A percentile compares a stretch with the other conserved stretches of the same genome.
Conservation (phyloP, 1,140 invertebrate genomes). For the Drosophila subobscura region DNA sequence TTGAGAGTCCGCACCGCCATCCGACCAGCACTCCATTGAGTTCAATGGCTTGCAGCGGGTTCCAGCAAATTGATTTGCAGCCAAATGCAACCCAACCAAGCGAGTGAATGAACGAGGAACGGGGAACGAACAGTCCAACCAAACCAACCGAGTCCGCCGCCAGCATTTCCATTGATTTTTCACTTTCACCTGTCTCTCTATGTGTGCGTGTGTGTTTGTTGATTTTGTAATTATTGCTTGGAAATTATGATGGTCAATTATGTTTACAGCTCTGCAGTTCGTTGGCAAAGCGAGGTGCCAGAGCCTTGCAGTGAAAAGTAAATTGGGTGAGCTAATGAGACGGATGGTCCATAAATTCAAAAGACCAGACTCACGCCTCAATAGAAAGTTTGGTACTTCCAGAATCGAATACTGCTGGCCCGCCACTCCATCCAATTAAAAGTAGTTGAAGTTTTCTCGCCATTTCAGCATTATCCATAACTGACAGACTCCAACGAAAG, state of each 20-base stretch:
- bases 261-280: slow-evolving; percentile 31
- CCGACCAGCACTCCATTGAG: slow-evolving; percentile 28
- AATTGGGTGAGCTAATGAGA: slow-evolving; percentile 9
- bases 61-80: slow-evolving; percentile 61
- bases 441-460: slow-evolving; percentile 22
- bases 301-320: slow-evolving; percentile 11
- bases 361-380: background rate
- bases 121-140: slow-evolving; percentile 27
- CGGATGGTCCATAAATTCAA: background rate
- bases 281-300: slow-evolving; percentile 22
- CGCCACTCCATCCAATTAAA: slow-evolving; percentile 27
- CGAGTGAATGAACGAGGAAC: slow-evolving; percentile 23
- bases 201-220: slow-evolving; percentile 11
- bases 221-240: slow-evolving; percentile 59
- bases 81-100: slow-evolving; percentile 41
- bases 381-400: background rate
- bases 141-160: slow-evolving; percentile 13
- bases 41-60: slow-evolving; percentile 58
- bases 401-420: background rate
- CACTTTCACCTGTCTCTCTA: slow-evolving; percentile 60
- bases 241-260: slow-evolving; percentile 66
- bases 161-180: slow-evolving; percentile 61
- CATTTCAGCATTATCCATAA: slow-evolving; percentile 29
- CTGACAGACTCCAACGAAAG: slow-evolving; percentile 8
- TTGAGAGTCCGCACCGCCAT: background rate